phyloP scores from a whole-genome alignment of 2,888 invertebrate species.

The Aleiodes leptofemur region DNA sequence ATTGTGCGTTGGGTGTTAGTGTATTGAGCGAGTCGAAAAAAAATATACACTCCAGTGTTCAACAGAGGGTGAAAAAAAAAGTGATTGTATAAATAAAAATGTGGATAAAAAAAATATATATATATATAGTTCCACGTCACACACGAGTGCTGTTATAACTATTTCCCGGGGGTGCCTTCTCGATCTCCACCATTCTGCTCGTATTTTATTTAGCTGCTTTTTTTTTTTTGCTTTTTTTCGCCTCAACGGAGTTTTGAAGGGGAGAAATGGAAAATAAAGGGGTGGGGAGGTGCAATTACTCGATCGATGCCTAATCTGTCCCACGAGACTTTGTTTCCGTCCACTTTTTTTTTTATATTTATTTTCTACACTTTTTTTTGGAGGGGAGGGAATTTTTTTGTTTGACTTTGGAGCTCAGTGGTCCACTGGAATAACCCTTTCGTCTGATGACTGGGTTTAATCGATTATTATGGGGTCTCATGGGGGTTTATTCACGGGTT shows the following conservation, averaged over 20 bases:
- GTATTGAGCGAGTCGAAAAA: conserved; percentile 64
- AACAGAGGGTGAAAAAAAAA: background rate
- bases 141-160: conserved; percentile 24
- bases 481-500: conserved; percentile 14
- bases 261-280: conserved; percentile 33
- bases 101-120: conserved; percentile 4
- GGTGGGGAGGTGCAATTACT: conserved; percentile 49
- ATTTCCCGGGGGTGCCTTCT: conserved; percentile 42
- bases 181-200: conserved; percentile 31
- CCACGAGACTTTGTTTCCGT: conserved; percentile 42
- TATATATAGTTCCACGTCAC: background rate
- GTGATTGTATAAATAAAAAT: conserved; percentile 12
- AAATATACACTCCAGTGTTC: conserved; percentile 39
- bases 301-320: conserved; percentile 52
- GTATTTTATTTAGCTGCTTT: background rate
- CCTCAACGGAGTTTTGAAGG: conserved; percentile 6
- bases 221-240: background rate
- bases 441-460: background rate
- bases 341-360: background rate
- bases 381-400: conserved; percentile 4
- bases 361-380: conserved; percentile 31
- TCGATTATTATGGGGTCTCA: conserved; percentile 22
- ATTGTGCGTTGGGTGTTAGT: background rate
- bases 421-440: conserved; percentile 26
- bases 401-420: conserved; percentile 29